Evolutionary conservation across 2,113 vertebrate species (phyloP).

Genomic region (Sarotherodon lohbergeri): DNA sequence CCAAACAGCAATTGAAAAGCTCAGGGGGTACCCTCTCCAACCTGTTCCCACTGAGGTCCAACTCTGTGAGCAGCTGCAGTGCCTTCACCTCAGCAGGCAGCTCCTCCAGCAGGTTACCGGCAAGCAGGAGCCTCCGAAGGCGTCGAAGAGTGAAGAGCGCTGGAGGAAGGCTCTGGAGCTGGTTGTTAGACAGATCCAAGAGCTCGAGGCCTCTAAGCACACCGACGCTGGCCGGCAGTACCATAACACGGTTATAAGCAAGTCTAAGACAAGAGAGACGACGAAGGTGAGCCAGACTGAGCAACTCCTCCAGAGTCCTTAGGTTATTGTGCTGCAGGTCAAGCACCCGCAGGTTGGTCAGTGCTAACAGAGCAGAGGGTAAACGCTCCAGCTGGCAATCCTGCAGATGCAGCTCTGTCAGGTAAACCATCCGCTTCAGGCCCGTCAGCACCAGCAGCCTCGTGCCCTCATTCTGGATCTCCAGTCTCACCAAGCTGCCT

Average conservation of each 20-base stretch:
- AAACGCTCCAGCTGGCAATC: slow-evolving; percentile 75
- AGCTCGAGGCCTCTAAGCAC: slow-evolving; percentile 68
- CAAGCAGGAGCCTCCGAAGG: slow-evolving; percentile 68
- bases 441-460: slow-evolving; percentile 63
- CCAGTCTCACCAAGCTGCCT: slow-evolving; percentile 56
- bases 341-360: slow-evolving; percentile 60
- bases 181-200: slow-evolving; percentile 71
- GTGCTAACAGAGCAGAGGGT: slow-evolving; percentile 61
- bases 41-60: slow-evolving; percentile 70
- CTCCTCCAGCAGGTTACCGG: slow-evolving; percentile 65
- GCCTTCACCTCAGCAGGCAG: slow-evolving; percentile 63
- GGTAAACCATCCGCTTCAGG: slow-evolving; percentile 56
- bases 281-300: slow-evolving; percentile 66
- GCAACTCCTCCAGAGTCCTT: slow-evolving; percentile 70
- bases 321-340: slow-evolving; percentile 71
- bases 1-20: slow-evolving; percentile 62
- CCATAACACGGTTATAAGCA: slow-evolving; percentile 63
- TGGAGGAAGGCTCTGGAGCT: slow-evolving; percentile 63
- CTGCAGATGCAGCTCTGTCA: slow-evolving; percentile 68
- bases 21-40: slow-evolving; percentile 64
- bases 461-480: slow-evolving; percentile 71
- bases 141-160: slow-evolving; percentile 68
- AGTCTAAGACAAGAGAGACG: slow-evolving; percentile 68
- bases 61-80: slow-evolving; percentile 58
- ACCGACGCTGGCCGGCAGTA: slow-evolving; percentile 57